Evolutionary conservation across 2,888 invertebrate species (phyloP).

Genomic region (Helleia helle): DNA sequence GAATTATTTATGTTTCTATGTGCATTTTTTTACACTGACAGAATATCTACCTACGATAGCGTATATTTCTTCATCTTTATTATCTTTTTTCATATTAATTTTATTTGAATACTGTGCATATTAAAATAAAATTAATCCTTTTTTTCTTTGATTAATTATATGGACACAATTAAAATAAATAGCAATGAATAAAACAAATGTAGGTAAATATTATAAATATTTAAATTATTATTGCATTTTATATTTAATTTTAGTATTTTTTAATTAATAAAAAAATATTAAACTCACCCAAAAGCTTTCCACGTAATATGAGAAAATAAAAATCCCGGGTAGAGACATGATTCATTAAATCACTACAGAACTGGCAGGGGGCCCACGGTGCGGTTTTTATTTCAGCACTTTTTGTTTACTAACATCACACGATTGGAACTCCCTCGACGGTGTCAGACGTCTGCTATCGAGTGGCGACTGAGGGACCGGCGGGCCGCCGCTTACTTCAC

Average conservation of each 20-base stretch:
- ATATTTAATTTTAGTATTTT: no score
- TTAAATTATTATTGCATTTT: no score
- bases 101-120: no score
- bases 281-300: constrained; percentile 67
- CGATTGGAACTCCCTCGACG: constrained; percentile 41
- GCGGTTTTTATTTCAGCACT: constrained; percentile 63
- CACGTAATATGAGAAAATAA: constrained; percentile 58
- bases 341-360: constrained; percentile 44
- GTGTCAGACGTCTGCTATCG: constrained; percentile 32
- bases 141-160: no score
- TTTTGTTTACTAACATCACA: constrained; percentile 68
- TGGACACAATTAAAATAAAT: no score
- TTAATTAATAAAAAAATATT: constrained; percentile 4
- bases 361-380: constrained; percentile 44
- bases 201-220: no score
- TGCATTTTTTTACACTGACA: constrained; percentile 22
- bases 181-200: no score
- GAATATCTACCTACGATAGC: constrained; percentile 10
- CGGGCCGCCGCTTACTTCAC: constrained; percentile 44
- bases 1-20: constrained; percentile 43
- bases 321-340: constrained; percentile 63
- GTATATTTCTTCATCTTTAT: neutral
- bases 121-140: no score
- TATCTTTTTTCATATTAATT: no score
- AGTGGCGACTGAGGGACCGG: constrained; percentile 42